Evolutionary conservation across 1,140 invertebrate genomes (phyloP), one percentile per base, ranked within the genome.

Genomic region (Asbolus verrucosus): DNA sequence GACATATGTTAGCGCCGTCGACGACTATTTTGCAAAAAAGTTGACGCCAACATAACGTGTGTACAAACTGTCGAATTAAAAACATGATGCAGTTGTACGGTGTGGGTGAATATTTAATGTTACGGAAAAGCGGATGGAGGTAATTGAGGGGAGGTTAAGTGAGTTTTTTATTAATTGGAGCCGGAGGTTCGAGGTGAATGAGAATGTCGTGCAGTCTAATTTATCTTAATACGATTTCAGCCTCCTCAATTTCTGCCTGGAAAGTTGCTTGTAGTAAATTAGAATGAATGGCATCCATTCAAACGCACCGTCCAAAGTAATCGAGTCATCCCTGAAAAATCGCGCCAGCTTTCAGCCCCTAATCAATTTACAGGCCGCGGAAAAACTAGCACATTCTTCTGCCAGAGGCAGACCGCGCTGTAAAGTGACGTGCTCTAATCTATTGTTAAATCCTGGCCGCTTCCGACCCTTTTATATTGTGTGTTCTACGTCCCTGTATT

Each of bases 251-350:
- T 72, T 67, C 66, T 15, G 60, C n/a, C 19, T 14, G 39, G 33
- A 59, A 72, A 72, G 30, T 69, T 60, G 24, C 71, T 66, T 67
- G 71, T 70, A 66, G 39, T 54, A 73, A 73, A 73, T 73, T 73
- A 67, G 67, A 73, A 73, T 69, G 71, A 69, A 72, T 72, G 24
- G 71, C 71, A 50, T 60, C 67, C 66, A 33, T 62, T 72, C 60
- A 46, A 54, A 61, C 31, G 8, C 41, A 41, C 39, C 19, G 33
- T 54, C 60, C 39, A 30, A 69, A 72, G 71, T 72, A 72, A 72
- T 72, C 66, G 70, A 72, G 66, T 72, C 70, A 65, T 69, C 67
- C 36, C 50, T 71, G 72, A 73, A 71, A 73, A 73, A 73, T 71
- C 46, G 63, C 66, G 38, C 43, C 36, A 43, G 41, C 68, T 73